Conservation (phyloP, 2,888 invertebrate species). For the Parapristionchus giblindavisi region DNA sequence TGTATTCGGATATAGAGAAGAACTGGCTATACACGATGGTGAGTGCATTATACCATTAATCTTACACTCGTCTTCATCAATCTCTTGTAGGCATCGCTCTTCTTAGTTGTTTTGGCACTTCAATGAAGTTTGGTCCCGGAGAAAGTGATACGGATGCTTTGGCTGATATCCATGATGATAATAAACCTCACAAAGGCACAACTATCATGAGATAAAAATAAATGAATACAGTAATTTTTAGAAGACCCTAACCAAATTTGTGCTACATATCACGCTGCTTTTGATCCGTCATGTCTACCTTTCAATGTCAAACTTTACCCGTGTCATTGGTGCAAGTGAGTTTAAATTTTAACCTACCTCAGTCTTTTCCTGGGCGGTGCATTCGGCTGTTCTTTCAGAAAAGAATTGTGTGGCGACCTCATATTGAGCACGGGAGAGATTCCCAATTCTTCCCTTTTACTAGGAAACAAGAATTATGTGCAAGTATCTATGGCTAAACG, state of each 20-base stretch:
- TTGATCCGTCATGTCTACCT: conserved; percentile 27
- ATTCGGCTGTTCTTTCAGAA: background rate
- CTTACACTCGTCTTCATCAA: too few relatives aligned
- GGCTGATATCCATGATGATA: conserved; percentile 18
- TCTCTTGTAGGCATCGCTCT: conserved; percentile 28
- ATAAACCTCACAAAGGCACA: conserved; percentile 12
- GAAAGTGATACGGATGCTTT: conserved; percentile 1
- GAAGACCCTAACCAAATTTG: background rate
- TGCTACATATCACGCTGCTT: conserved; percentile 29
- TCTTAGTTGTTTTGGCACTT: conserved; percentile 22
- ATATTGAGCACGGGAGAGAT: background rate
- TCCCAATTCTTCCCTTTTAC: background rate
- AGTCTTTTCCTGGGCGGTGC: background rate
- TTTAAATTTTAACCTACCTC: background rate
- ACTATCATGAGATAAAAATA: too few relatives aligned
- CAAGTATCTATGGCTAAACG: conserved; percentile 32
- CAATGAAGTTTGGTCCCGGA: conserved; percentile 22
- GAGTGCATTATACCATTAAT: too few relatives aligned
- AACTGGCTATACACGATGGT: conserved; percentile 79
- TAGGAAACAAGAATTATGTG: conserved; percentile 17
- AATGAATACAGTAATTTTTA: background rate
- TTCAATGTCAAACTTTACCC: conserved; percentile 29
- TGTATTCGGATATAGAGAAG: conserved; percentile 91
- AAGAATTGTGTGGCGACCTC: conserved; percentile 22
- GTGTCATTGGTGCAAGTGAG: conserved; percentile 38